These are phyloP conservation scores for Chaetodon trifascialis DNA, from an alignment of 2,113 vertebrate genomes.

Conservation along the genomic window DNA sequence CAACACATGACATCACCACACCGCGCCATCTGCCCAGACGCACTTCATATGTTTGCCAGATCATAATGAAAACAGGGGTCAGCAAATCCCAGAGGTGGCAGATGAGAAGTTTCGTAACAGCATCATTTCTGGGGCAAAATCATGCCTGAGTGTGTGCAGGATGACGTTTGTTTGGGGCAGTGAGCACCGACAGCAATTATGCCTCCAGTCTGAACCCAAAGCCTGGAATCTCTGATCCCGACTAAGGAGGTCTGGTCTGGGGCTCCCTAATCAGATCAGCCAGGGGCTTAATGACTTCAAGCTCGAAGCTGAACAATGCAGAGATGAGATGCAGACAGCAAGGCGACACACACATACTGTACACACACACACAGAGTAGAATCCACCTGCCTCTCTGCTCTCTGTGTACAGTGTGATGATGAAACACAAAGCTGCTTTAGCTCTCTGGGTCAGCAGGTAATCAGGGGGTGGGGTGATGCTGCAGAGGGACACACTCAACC, in stretches of 20 bases:
- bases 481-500: slow-evolving; percentile 7
- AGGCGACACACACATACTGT: slow-evolving; percentile 2
- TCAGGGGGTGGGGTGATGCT: slow-evolving; percentile 61
- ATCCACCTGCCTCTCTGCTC: slow-evolving; percentile 51
- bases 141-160: neutral
- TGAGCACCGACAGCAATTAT: neutral
- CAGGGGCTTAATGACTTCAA: slow-evolving; percentile 40
- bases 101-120: slow-evolving; percentile 50
- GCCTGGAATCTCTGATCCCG: slow-evolving; percentile 57
- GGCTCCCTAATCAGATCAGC: slow-evolving; percentile 71
- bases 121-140: slow-evolving; percentile 44
- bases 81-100: slow-evolving; percentile 8
- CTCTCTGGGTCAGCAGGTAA: slow-evolving; percentile 74
- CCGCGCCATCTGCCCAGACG: slow-evolving; percentile 39
- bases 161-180: neutral
- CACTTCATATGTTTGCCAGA: slow-evolving; percentile 27
- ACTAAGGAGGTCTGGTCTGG: slow-evolving; percentile 60
- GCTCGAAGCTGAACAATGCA: slow-evolving; percentile 28
- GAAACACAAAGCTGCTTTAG: slow-evolving; percentile 73
- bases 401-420: slow-evolving; percentile 16
- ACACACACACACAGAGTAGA: slow-evolving; percentile 21
- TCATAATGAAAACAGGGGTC: slow-evolving; percentile 27
- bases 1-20: slow-evolving; percentile 37
- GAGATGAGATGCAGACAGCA: slow-evolving; percentile 45
- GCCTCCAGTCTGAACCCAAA: slow-evolving; percentile 33